Conservation (phyloP, 2,797 vertebrate species). For the Lagorchestes hirsutus region DNA sequence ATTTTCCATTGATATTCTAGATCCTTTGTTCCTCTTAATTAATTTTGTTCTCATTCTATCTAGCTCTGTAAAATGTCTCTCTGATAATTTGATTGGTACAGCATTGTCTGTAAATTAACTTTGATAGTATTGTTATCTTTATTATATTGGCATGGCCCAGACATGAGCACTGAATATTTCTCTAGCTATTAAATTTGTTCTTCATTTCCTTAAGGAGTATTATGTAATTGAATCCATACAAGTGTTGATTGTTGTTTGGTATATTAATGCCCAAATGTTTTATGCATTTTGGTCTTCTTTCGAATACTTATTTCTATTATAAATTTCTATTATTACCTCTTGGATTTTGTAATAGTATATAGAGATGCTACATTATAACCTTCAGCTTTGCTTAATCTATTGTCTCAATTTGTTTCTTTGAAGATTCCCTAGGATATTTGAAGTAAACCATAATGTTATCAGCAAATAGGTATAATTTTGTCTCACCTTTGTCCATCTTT, state of each 20-base stretch:
- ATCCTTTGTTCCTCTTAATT: neutral
- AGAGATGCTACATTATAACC: neutral
- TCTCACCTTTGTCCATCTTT: neutral
- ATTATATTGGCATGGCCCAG: neutral
- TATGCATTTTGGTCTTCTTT: neutral
- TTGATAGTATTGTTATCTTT: too few relatives aligned
- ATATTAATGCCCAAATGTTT: neutral
- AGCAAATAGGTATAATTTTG: neutral
- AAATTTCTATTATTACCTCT: neutral
- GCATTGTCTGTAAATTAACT: too few relatives aligned
- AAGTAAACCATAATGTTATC: neutral
- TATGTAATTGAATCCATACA: neutral
- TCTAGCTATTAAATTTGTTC: neutral
- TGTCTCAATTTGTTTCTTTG: neutral
- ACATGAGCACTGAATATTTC: neutral
- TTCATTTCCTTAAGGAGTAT: neutral
- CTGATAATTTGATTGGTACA: too few relatives aligned
- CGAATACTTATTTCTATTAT: neutral
- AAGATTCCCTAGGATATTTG: too few relatives aligned
- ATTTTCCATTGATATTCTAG: neutral
- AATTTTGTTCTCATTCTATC: neutral
- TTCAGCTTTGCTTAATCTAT: neutral
- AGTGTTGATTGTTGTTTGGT: neutral
- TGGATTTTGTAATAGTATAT: neutral
- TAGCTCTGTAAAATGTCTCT: neutral